These are phyloP conservation scores for Chaetophractus vellerosus DNA, from an alignment of 2,797 vertebrate species.

Conservation along the genomic window DNA sequence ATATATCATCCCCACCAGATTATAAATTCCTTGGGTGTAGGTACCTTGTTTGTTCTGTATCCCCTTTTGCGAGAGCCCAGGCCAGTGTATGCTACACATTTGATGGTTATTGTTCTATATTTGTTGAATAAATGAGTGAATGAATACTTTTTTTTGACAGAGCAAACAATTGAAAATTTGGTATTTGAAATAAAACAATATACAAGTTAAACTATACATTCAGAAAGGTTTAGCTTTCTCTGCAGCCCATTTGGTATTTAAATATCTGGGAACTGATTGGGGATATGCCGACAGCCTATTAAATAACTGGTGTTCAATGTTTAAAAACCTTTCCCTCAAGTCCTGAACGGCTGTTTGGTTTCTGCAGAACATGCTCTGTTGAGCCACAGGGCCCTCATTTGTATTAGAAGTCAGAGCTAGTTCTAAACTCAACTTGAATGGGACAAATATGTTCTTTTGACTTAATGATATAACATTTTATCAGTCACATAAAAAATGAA, in stretches of 20 bases:
- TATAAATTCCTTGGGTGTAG: slow-evolving; percentile 7
- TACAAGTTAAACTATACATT: slow-evolving; percentile 50
- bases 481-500: slow-evolving; percentile 84
- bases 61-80: not conserved
- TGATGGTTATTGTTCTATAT: not conserved
- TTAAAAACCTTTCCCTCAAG: slow-evolving; percentile 9
- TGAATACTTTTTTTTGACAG: not conserved
- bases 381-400: slow-evolving; percentile 7
- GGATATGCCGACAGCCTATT: not conserved
- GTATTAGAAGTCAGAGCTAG: not conserved
- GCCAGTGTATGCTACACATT: not conserved
- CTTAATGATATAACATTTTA: slow-evolving; percentile 81
- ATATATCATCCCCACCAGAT: not conserved
- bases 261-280: not conserved
- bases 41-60: not conserved
- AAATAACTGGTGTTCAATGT: not conserved
- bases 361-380: slow-evolving; percentile 18
- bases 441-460: slow-evolving; percentile 76
- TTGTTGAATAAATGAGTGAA: slow-evolving; percentile 35
- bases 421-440: slow-evolving; percentile 76
- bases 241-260: not conserved
- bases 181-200: slow-evolving; percentile 42
- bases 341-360: not conserved
- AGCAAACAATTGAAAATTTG: not conserved
- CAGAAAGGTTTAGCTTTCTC: slow-evolving; percentile 44